These are phyloP conservation scores for Drosophila neonasuta DNA, from an alignment of 2,888 invertebrate genomes.

Conservation along the genomic window DNA sequence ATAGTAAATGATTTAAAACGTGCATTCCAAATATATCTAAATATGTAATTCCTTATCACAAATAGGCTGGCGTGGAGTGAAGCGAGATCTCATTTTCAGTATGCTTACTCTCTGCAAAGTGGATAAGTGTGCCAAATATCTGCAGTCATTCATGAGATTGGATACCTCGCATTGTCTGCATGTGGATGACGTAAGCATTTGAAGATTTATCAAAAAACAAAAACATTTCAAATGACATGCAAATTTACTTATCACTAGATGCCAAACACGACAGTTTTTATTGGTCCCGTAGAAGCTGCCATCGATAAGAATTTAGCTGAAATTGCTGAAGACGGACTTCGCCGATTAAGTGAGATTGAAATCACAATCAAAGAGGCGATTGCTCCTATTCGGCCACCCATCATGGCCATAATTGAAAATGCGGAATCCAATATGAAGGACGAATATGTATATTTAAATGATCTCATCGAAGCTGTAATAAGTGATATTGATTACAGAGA, in stretches of 20 bases:
- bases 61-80: slow-evolving; percentile 86
- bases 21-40: neutral
- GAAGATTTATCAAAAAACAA: neutral
- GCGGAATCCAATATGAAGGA: neutral
- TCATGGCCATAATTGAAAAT: slow-evolving; percentile 1
- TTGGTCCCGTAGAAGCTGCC: neutral
- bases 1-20: slow-evolving; percentile 83
- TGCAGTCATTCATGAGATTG: neutral
- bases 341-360: neutral
- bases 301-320: slow-evolving; percentile 5
- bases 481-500: slow-evolving; percentile 19
- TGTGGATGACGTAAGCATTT: slow-evolving; percentile 14
- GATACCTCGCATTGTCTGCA: slow-evolving; percentile 81
- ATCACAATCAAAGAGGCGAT: neutral
- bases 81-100: slow-evolving; percentile 84
- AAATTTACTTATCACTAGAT: slow-evolving; percentile 8
- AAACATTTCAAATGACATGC: neutral
- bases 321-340: slow-evolving; percentile 2
- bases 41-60: neutral
- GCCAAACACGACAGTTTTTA: slow-evolving; percentile 32
- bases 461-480: slow-evolving; percentile 6
- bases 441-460: neutral
- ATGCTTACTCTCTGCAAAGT: slow-evolving; percentile 75
- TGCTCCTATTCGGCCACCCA: slow-evolving; percentile 1
- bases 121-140: neutral